Evolutionary conservation across 1,140 invertebrate species (phyloP), one percentile per base, ranked within the genome.

Genomic region (Nasonia giraulti): DNA sequence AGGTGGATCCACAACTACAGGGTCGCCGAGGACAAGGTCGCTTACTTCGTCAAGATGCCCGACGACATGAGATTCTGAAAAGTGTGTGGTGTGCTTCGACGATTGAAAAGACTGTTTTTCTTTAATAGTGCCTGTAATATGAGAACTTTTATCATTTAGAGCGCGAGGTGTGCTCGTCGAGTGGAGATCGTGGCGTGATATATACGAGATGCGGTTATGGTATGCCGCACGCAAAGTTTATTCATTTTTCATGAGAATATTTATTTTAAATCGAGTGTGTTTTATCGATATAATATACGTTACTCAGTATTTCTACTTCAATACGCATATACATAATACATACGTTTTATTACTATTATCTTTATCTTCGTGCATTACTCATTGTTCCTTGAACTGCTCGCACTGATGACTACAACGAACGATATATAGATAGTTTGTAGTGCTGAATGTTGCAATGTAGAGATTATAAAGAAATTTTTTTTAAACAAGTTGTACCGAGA

Each of bases 1-100:
- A 94, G 97, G 83, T 98, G 97, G 97, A 96, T 98, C 87, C 97
- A 98, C 88, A 96, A 97, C 90, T 98, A 98, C 91, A 94, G 94
- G 87, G 96, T 97, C 0, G 95, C 96, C 2, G 94, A 96, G 55
- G 94, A 97, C 85, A 95, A 97, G 91, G 95, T 98, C 14, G 96
- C 97, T 0, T 97, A 96, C 91, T 98, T 98, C 90, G 94, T 96
- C 12, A 96, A 96, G 89, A 96, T 97, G 95, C 96, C 97, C 2
- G 96, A 97, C 87, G 96, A 97, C 88, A 96, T 96, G 82, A 95
- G 96, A 88, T 97, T 97, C 91, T 96, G 93, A 87, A 4, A 71
- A 27, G 23, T 17, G 69, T 11, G 11, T 11, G 23, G 8, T 14
- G 23, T 2, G 11, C 69, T 17, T 33, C 23, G 31, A 71, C 31